A percentile compares a stretch with the other conserved stretches of the same genome.
phyloP scores from a whole-genome alignment of 2,797 vertebrate genomes.

The Ciconia nigra region DNA sequence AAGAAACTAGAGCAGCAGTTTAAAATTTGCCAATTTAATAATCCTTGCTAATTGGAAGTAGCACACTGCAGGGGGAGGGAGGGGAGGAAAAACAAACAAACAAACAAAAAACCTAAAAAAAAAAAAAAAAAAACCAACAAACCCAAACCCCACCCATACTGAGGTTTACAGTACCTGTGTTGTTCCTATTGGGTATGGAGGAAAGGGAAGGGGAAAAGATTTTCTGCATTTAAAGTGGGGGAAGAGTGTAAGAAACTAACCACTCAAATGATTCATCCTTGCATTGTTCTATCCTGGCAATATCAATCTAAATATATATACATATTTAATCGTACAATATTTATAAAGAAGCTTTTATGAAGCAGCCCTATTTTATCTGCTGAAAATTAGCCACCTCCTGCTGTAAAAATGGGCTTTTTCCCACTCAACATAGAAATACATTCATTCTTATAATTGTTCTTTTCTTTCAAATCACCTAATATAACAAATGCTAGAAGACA shows the following conservation, averaged over 20 bases:
- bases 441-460: constrained; percentile 70
- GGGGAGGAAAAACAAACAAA: no score
- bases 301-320: neutral
- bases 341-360: constrained; percentile 11
- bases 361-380: constrained; percentile 27
- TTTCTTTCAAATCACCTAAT: constrained; percentile 65
- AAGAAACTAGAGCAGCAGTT: constrained; percentile 33
- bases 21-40: constrained; percentile 56
- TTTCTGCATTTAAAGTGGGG: neutral
- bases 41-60: constrained; percentile 55
- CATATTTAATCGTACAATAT: constrained; percentile 39
- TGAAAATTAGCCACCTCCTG: constrained; percentile 56
- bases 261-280: neutral
- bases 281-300: neutral
- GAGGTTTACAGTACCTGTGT: neutral
- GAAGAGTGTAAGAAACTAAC: neutral
- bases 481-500: constrained; percentile 50
- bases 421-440: constrained; percentile 41
- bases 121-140: no score
- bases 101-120: no score
- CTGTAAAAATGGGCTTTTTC: constrained; percentile 38
- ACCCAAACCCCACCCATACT: neutral
- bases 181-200: neutral
- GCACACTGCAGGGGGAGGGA: neutral
- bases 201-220: neutral